These are phyloP conservation scores for Pogona vitticeps DNA, from an alignment of 2,113 vertebrate genomes.

Conservation along the genomic window DNA sequence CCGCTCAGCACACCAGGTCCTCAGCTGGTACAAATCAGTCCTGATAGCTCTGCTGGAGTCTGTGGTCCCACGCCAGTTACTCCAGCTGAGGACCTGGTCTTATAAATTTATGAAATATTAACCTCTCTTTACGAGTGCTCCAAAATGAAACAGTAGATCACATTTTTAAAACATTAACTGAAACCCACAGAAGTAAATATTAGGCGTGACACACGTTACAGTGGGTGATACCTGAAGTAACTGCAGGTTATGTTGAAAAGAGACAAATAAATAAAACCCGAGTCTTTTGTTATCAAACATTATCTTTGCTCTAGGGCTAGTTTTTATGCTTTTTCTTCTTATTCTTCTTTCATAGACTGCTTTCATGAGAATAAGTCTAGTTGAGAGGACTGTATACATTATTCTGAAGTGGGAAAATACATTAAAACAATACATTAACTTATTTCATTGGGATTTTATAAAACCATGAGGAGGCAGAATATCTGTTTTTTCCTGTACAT, in stretches of 20 bases:
- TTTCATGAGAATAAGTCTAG: too few relatives aligned
- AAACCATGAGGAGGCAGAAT: too few relatives aligned
- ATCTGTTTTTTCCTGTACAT: too few relatives aligned
- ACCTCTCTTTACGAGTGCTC: background rate
- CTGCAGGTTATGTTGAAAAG: background rate
- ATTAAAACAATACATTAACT: too few relatives aligned
- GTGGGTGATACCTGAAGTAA: background rate
- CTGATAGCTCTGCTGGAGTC: background rate
- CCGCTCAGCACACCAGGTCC: background rate
- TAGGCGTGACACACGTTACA: background rate
- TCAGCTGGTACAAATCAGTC: background rate
- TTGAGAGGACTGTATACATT: too few relatives aligned
- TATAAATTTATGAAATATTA: constrained; percentile 25
- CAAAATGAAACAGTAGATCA: background rate
- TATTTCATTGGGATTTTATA: too few relatives aligned
- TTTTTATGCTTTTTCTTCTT: fast-evolving
- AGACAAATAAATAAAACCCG: too few relatives aligned
- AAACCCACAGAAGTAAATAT: background rate
- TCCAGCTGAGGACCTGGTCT: constrained; percentile 6
- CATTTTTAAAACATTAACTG: background rate
- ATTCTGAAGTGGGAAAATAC: too few relatives aligned
- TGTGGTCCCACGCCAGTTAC: background rate
- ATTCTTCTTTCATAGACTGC: background rate
- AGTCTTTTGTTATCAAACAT: background rate
- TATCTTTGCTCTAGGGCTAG: background rate